Conservation (phyloP, 2,888 invertebrate species). For the Lissonota sp. region DNA sequence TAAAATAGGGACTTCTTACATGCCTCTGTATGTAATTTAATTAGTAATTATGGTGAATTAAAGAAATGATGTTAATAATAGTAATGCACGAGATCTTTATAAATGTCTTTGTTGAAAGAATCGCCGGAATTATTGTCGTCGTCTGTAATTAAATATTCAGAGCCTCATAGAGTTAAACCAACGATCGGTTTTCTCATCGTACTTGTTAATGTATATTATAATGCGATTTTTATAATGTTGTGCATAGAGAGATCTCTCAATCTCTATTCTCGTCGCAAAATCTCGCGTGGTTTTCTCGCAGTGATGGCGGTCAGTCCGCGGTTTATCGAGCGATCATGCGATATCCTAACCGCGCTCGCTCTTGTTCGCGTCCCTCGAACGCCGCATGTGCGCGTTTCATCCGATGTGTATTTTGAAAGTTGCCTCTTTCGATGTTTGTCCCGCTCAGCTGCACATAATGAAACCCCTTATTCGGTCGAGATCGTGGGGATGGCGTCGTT, state of each 20-base stretch:
- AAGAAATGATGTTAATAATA: too few species aligned
- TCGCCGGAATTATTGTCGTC: too few species aligned
- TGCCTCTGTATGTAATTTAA: too few species aligned
- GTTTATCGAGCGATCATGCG: constrained; percentile 63
- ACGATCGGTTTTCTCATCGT: constrained; percentile 32
- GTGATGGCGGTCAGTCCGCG: constrained; percentile 61
- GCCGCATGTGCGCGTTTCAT: constrained; percentile 7
- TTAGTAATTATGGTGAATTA: too few species aligned
- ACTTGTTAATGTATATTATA: background rate
- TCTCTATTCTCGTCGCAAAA: constrained; percentile 15
- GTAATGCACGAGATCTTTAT: too few species aligned
- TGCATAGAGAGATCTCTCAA: background rate
- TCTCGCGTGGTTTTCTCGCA: constrained; percentile 54
- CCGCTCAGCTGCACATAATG: too few species aligned
- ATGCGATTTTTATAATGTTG: constrained; percentile 25
- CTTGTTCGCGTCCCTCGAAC: constrained; percentile 41
- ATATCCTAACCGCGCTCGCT: constrained; percentile 55
- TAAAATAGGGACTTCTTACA: too few species aligned
- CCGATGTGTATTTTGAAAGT: too few species aligned
- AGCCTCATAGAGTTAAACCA: background rate
- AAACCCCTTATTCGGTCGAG: too few species aligned
- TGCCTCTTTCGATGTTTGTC: too few species aligned
- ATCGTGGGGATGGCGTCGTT: too few species aligned
- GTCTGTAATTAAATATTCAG: background rate
- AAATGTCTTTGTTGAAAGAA: too few species aligned